Evolutionary conservation across 1,140 invertebrate genomes (phyloP), one percentile per base, ranked within the genome.

Genomic region (Calephelis nemesis): DNA sequence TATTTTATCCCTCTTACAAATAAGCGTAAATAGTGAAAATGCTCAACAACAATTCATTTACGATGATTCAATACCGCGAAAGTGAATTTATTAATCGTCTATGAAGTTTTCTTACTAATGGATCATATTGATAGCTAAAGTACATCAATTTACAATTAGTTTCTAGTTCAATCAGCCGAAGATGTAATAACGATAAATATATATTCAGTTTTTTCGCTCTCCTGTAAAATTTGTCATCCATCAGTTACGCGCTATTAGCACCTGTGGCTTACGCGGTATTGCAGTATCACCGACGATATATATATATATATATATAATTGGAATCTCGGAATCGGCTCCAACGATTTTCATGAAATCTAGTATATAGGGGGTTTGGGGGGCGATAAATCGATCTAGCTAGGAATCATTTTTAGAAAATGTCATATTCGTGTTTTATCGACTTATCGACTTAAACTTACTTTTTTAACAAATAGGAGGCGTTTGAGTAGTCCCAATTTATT

Each of bases 1-100:
- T 68, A 62, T 68, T 68, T 68, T 68, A 68, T 68, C 67, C 67
- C 67, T 63, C 62, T 69, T 54, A 54, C 52, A 54, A 54, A 54
- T 54, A 54, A 54, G 15, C 52, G 52, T 54, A 54, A 54, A 30
- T 54, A 54, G 52, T 54, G 52, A 54, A 54, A 54, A 54, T 54
- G 52, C 52, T 54, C 52, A 54, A 54, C 52, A 54, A 54, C 52
- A 54, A 54, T 54, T 54, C 52, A 54, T 54, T 54, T 54, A 54
- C 52, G 52, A 54, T 54, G 52, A 54, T 54, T 54, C 52, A 54
- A 54, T 54, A 54, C 52, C 52, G 52, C 52, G 52, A 54, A 54
- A 54, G 52, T 30, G 52, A 54, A 54, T 54, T 54, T 54, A 54
- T 54, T 54, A 54, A 54, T 54, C 52, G 52, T 54, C 52, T 54